Conservation (phyloP, 2,888 invertebrate species). For the Reticulitermes lucifugus region DNA sequence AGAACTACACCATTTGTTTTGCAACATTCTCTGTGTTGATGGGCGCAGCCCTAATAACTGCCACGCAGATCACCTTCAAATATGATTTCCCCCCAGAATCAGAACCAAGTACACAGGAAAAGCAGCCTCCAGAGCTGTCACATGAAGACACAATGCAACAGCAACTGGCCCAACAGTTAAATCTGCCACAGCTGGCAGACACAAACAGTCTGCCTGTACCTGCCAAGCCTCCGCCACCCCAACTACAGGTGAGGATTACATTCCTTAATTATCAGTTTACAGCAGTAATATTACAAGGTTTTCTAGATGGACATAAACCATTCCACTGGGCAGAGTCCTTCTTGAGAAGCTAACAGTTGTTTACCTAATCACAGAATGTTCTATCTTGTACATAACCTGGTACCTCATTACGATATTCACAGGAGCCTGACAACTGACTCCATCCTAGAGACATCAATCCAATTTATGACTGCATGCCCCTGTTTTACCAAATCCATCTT, state of each 20-base stretch:
- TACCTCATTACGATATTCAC: too few relatives aligned
- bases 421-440: too few relatives aligned
- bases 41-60: conserved; percentile 93
- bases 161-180: conserved; percentile 84
- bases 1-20: conserved; percentile 99
- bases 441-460: too few relatives aligned
- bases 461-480: too few relatives aligned
- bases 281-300: too few relatives aligned
- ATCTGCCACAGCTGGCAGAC: conserved; percentile 81
- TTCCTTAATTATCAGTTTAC: too few relatives aligned
- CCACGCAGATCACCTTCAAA: conserved; percentile 83
- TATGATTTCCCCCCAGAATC: conserved; percentile 40
- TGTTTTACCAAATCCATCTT: too few relatives aligned
- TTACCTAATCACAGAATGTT: too few relatives aligned
- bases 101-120: conserved; percentile 56
- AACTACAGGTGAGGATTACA: conserved; percentile 6
- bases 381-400: too few relatives aligned
- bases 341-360: too few relatives aligned
- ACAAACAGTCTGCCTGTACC: conserved; percentile 65
- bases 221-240: conserved; percentile 31
- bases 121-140: conserved; percentile 64
- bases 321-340: too few relatives aligned
- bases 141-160: conserved; percentile 85
- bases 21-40: conserved; percentile 97
- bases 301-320: too few relatives aligned